These are phyloP conservation scores for Teleopsis dalmanni DNA, from an alignment of 1,140 invertebrate species.

Conservation along the genomic window DNA sequence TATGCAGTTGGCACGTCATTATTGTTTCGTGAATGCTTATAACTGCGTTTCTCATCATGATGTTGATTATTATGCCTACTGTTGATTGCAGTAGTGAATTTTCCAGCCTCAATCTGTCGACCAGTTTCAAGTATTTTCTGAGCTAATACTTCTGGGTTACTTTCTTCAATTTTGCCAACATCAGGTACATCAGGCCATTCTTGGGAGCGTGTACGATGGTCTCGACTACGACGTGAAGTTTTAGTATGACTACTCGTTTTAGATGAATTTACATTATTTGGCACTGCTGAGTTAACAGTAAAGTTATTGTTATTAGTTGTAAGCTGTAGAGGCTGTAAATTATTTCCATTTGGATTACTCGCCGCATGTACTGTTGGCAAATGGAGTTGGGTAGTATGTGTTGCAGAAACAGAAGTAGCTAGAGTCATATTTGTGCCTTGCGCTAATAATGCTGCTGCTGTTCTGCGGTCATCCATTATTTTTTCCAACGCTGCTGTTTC, in stretches of 20 bases:
- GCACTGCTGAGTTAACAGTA: slow-evolving; percentile 9
- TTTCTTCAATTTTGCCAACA: slow-evolving; percentile 82
- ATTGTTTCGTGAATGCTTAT: slow-evolving; percentile 4
- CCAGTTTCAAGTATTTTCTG: slow-evolving; percentile 85
- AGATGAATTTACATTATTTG: slow-evolving; percentile 12
- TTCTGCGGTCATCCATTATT: slow-evolving; percentile 55
- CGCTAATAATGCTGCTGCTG: slow-evolving; percentile 45
- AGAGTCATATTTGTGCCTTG: slow-evolving; percentile 41
- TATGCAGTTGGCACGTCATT: slow-evolving; percentile 11
- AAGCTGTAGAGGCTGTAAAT: slow-evolving; percentile 10
- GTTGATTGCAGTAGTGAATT: slow-evolving; percentile 41
- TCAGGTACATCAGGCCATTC: slow-evolving; percentile 87
- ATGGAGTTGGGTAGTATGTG: slow-evolving; percentile 14
- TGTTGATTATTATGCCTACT: slow-evolving; percentile 12
- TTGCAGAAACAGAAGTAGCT: slow-evolving; percentile 21
- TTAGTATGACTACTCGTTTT: slow-evolving; percentile 25
- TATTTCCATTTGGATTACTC: neutral
- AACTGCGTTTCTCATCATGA: neutral
- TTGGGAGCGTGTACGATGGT: slow-evolving; percentile 69
- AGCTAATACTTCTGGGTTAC: slow-evolving; percentile 80
- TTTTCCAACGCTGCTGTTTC: slow-evolving; percentile 69
- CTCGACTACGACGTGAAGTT: slow-evolving; percentile 57
- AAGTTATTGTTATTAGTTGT: slow-evolving; percentile 3
- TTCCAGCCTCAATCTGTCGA: slow-evolving; percentile 75
- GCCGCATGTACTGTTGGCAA: neutral